These are phyloP conservation scores for Limnephilus lunatus DNA, from an alignment of 2,888 invertebrate genomes.

Conservation along the genomic window DNA sequence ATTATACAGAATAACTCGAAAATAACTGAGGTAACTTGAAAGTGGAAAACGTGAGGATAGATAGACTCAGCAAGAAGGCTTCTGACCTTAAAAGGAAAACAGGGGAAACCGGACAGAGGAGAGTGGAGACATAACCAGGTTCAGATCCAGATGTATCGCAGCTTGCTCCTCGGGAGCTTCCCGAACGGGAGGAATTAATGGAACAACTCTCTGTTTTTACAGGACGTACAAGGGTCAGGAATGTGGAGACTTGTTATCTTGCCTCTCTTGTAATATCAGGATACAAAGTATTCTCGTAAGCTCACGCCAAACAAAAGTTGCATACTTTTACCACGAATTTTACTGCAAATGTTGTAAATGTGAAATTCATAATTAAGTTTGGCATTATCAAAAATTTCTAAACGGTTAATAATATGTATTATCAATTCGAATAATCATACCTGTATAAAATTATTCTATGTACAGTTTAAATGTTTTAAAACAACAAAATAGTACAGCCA, in stretches of 20 bases:
- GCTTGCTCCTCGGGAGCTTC: not conserved
- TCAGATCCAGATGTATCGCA: not conserved
- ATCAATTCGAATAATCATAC: not conserved
- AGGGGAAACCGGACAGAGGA: not conserved
- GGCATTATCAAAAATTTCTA: too few species aligned
- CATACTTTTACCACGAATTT: not conserved
- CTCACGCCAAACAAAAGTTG: not conserved
- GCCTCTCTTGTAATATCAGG: not conserved
- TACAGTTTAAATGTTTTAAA: not conserved
- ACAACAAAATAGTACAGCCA: not conserved
- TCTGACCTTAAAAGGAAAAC: not conserved
- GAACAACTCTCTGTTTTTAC: conserved; percentile 2
- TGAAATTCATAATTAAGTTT: too few species aligned
- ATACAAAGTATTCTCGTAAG: not conserved
- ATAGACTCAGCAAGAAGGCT: not conserved
- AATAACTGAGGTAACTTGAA: not conserved
- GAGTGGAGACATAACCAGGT: not conserved
- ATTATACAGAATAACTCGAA: not conserved
- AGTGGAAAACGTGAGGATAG: not conserved
- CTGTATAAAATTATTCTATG: not conserved
- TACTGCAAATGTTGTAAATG: not conserved
- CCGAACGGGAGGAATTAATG: not conserved
- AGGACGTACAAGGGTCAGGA: not conserved
- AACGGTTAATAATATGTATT: too few species aligned
- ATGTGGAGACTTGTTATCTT: not conserved